These are phyloP conservation scores for Diplodus sargus DNA, from an alignment of 2,797 vertebrate genomes.

Conservation along the genomic window DNA sequence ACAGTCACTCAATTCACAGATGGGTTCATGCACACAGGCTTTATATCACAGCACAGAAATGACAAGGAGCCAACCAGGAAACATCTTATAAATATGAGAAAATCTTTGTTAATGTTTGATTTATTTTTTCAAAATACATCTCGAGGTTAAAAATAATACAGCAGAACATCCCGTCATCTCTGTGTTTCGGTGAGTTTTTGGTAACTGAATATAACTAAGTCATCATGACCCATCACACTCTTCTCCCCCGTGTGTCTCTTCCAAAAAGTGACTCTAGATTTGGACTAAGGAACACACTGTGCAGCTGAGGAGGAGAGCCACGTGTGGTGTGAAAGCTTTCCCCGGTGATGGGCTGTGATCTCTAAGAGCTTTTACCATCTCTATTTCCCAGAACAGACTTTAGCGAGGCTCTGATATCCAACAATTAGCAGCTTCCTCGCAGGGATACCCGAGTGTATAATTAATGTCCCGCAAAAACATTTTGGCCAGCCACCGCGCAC, in stretches of 20 bases:
- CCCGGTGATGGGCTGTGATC: slow-evolving; percentile 55
- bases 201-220: background rate
- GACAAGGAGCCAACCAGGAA: background rate
- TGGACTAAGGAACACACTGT: slow-evolving; percentile 20
- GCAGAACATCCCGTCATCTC: background rate
- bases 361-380: slow-evolving; percentile 76
- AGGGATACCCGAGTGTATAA: slow-evolving; percentile 53
- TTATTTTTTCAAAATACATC: background rate
- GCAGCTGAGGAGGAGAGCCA: slow-evolving; percentile 15
- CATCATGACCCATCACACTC: background rate
- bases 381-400: slow-evolving; percentile 70
- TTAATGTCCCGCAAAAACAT: slow-evolving; percentile 64
- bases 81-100: background rate
- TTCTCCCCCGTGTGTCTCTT: slow-evolving; percentile 1
- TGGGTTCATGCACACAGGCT: background rate
- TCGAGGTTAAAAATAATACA: background rate
- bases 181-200: background rate
- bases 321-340: slow-evolving; percentile 58
- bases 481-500: slow-evolving; percentile 21
- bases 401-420: slow-evolving; percentile 59
- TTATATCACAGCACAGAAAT: slow-evolving; percentile 6
- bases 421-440: slow-evolving; percentile 71
- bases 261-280: slow-evolving; percentile 53
- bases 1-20: slow-evolving; percentile 8
- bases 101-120: background rate